Evolutionary conservation across 2,113 vertebrate genomes (phyloP).

Genomic region (Lathamus discolor): DNA sequence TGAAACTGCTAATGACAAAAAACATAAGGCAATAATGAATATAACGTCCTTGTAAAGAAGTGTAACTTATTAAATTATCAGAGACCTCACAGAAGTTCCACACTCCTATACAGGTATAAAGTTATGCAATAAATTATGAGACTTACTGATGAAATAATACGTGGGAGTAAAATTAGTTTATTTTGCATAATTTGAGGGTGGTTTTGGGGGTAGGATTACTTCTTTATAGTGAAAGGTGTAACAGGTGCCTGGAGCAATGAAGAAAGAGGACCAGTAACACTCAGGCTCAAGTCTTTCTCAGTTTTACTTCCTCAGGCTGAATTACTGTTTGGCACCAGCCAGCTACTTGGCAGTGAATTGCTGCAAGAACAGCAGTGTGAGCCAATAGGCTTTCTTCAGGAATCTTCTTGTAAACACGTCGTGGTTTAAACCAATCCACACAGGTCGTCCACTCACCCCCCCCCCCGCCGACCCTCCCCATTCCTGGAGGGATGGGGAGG

Average conservation of each 20-base stretch:
- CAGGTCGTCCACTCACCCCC: no score
- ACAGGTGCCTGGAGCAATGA: background rate
- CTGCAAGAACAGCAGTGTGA: background rate
- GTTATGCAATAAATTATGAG: background rate
- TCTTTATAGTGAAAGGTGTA: background rate
- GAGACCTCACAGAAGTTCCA: background rate
- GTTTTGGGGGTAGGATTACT: background rate
- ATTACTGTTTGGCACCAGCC: background rate
- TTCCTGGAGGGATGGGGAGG: no score
- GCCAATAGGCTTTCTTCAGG: background rate
- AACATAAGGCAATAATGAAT: background rate
- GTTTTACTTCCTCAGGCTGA: background rate
- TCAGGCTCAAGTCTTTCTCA: background rate
- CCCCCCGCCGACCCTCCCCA: no score
- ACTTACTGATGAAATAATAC: background rate
- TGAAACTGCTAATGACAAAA: background rate
- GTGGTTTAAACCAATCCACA: no score
- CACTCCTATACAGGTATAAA: background rate
- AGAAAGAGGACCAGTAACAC: background rate
- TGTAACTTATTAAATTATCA: background rate
- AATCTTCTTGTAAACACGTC: background rate
- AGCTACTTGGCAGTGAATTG: background rate
- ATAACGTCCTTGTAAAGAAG: background rate
- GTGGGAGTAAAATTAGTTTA: background rate
- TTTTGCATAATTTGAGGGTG: background rate